phyloP scores from a whole-genome alignment of 1,140 invertebrate species.

The Saxidomus purpurata region DNA sequence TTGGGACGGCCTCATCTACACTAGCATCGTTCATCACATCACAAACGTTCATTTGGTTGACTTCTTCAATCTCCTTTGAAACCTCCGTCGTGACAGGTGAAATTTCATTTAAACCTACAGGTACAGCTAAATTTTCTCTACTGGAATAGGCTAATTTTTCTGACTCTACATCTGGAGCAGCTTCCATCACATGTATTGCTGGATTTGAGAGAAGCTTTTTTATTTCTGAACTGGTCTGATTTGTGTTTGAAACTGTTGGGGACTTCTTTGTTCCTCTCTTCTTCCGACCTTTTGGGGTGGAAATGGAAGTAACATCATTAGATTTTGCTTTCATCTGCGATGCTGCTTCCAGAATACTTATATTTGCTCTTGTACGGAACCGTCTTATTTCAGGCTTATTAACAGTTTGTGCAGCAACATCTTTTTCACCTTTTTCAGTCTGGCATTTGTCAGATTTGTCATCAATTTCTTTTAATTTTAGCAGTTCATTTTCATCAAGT shows the following conservation, averaged over 20 bases:
- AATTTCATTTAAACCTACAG: background rate
- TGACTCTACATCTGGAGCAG: background rate
- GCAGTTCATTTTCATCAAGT: slow-evolving; percentile 62
- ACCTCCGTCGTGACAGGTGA: background rate
- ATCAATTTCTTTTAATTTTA: slow-evolving; percentile 18
- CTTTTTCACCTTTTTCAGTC: background rate
- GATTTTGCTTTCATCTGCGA: slow-evolving; percentile 45
- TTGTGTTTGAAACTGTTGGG: background rate
- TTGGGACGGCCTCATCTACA: background rate
- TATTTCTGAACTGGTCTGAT: background rate
- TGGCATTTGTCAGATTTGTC: background rate
- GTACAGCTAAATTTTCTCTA: background rate
- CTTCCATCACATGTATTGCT: background rate
- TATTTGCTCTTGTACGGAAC: slow-evolving; percentile 36
- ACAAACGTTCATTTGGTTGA: background rate
- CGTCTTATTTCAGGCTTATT: background rate
- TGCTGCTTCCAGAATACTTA: slow-evolving; percentile 45
- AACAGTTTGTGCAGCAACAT: background rate
- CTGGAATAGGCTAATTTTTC: background rate
- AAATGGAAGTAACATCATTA: slow-evolving; percentile 25
- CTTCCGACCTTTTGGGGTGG: background rate
- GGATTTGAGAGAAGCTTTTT: slow-evolving; percentile 1
- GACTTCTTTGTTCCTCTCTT: background rate
- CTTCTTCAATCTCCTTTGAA: background rate
- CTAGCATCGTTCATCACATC: background rate